Conservation (phyloP, 2,888 invertebrate genomes). For the Zhuqinia jingwanae region DNA sequence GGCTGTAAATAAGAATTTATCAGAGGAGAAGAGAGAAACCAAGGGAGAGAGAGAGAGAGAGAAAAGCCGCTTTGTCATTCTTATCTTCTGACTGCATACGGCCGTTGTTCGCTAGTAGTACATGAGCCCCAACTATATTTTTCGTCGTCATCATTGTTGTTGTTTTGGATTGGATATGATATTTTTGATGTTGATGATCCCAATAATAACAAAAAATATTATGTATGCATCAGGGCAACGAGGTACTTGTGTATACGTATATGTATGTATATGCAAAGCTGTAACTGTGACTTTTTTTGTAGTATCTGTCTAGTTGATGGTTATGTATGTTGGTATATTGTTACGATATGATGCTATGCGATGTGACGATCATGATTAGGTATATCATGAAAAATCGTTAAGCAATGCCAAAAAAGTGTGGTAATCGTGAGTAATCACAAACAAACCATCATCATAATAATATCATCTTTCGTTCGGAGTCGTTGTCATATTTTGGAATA, state of each 20-base stretch:
- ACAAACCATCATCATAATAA: not conserved
- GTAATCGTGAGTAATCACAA: not conserved
- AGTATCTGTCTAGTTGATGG: too few relatives aligned
- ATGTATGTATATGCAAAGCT: too few relatives aligned
- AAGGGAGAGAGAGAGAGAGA: constrained; percentile 13
- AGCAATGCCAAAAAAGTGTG: not conserved
- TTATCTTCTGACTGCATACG: constrained; percentile 50
- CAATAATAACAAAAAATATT: not conserved
- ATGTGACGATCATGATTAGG: not conserved
- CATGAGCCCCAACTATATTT: too few relatives aligned
- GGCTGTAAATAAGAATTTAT: constrained; percentile 65
- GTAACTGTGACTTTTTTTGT: not conserved
- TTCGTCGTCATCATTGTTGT: constrained; percentile 5
- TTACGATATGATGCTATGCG: not conserved
- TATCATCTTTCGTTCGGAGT: too few relatives aligned
- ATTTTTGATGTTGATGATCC: not conserved
- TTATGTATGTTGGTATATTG: too few relatives aligned
- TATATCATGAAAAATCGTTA: not conserved
- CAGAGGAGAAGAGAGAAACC: constrained; percentile 21
- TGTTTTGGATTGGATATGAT: not conserved
- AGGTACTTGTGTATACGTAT: too few relatives aligned
- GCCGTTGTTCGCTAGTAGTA: not conserved
- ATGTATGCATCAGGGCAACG: not conserved
- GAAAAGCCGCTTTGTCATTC: constrained; percentile 70
- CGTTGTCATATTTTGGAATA: constrained; percentile 6